Evolutionary conservation across 2,888 invertebrate species (phyloP), one percentile per base, ranked within the genome.

Genomic region (Steinernema scapterisci): DNA sequence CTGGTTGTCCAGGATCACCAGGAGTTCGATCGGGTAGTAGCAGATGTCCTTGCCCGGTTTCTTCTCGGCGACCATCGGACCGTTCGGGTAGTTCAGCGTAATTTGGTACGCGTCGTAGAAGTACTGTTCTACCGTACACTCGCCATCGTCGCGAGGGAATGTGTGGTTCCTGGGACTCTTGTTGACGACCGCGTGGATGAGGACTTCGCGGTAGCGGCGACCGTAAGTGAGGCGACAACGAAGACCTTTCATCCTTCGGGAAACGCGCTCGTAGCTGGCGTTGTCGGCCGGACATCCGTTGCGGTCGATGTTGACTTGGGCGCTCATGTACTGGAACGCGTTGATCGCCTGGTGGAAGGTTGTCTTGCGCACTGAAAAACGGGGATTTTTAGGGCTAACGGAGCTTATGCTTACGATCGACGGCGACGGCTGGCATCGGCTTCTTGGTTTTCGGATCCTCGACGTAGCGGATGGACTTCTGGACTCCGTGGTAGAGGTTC

Each of bases 11-110:
- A 45, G 43, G 16, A 71, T 19, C 31, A 13, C 43, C 43, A 44
- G 11, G 45, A n/a, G 19, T 44, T 71, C 71, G 7, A 71, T n/a
- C 71, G 71, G 71, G 46, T 44, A 71, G 44, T 71, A 71, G 71
- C 63, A 63, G 38, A 63, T 27, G 16, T 63, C 16, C 13, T n/a
- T 21, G 6, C 63, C 63, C 11, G 63, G 63, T 27, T 63, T 63
- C 63, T 63, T 63, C 38, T 63, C 63, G 5, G 27, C 63, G 1
- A 31, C 63, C 31, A 63, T 9, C 31, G 31, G 63, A 5, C 27
- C 63, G 1, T 31, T 16, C 6, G 31, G 63, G 63, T n/a, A 63
- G 27, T 31, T 7, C 7, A 63, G 63, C 31, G 16, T 21, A 3
- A 63, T n/a, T 31, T 63, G 63, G 63, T 63, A 63, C 1, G 6